Conservation (phyloP, 2,888 invertebrate species). For the Drosophila picticornis region DNA sequence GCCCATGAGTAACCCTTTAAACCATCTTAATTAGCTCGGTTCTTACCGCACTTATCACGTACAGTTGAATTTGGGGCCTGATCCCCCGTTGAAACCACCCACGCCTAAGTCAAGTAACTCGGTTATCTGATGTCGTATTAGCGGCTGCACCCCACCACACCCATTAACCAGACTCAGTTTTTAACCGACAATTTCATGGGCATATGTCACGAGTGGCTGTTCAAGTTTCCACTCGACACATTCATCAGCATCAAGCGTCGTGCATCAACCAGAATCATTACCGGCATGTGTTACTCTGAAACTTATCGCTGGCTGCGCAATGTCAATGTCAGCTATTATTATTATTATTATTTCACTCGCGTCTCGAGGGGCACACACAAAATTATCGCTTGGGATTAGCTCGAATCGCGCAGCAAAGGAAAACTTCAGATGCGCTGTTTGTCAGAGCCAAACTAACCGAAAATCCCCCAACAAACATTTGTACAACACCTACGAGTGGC, state of each 20-base stretch:
- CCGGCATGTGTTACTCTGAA: conserved; percentile 74
- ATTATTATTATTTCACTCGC: conserved; percentile 70
- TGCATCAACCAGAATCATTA: conserved; percentile 63
- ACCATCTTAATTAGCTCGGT: conserved; percentile 11
- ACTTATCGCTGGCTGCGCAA: conserved; percentile 72
- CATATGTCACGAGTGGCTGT: conserved; percentile 51
- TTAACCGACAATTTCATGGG: conserved; percentile 34
- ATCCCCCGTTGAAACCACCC: conserved; percentile 16
- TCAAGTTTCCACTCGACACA: conserved; percentile 56
- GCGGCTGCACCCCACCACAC: conserved; percentile 21
- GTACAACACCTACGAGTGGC: conserved; percentile 67
- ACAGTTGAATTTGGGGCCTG: conserved; percentile 20
- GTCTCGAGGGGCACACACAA: conserved; percentile 44
- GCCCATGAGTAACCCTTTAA: not conserved
- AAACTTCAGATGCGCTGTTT: conserved; percentile 65
- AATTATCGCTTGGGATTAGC: conserved; percentile 78
- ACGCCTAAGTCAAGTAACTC: conserved; percentile 22
- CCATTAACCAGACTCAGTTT: conserved; percentile 7
- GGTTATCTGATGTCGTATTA: conserved; percentile 45
- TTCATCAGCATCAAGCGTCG: conserved; percentile 61
- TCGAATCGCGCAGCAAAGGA: conserved; percentile 48
- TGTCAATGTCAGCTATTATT: conserved; percentile 78
- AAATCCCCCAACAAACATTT: conserved; percentile 71
- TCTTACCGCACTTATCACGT: conserved; percentile 17
- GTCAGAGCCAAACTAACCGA: conserved; percentile 47